A percentile compares a stretch with the other conserved stretches of the same genome.
phyloP scores from a whole-genome alignment of 2,113 vertebrate genomes.

The Spea multiplicata region DNA sequence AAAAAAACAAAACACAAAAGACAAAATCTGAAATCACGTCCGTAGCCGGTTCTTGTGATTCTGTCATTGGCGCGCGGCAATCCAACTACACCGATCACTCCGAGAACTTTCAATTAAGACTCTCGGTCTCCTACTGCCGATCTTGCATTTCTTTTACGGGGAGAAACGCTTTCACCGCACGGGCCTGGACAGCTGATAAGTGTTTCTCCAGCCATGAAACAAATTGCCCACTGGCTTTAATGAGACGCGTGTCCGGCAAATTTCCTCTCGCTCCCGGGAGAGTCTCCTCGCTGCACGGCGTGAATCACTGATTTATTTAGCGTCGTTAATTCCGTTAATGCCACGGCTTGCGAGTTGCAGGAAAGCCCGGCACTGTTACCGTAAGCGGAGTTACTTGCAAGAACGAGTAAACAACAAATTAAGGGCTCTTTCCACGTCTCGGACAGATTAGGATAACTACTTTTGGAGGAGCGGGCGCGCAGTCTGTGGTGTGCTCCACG shows the following conservation, averaged over 20 bases:
- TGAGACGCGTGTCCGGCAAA: constrained; percentile 66
- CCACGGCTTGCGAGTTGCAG: constrained; percentile 42
- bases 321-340: constrained; percentile 65
- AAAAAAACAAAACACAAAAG: not conserved
- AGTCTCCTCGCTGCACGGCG: constrained; percentile 50
- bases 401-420: constrained; percentile 42
- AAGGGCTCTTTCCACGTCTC: constrained; percentile 32
- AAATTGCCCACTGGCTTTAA: constrained; percentile 70
- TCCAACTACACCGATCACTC: constrained; percentile 50
- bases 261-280: constrained; percentile 59
- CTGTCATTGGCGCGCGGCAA: constrained; percentile 35
- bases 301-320: constrained; percentile 62
- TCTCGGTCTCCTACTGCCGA: constrained; percentile 62
- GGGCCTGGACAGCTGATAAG: constrained; percentile 67
- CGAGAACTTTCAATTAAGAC: constrained; percentile 64
- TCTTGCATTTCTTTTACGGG: constrained; percentile 65
- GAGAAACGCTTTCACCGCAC: constrained; percentile 66
- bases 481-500: constrained; percentile 36
- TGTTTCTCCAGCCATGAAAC: constrained; percentile 68
- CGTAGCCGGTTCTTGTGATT: not conserved
- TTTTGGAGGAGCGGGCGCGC: constrained; percentile 27
- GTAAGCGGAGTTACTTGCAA: constrained; percentile 49
- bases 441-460: constrained; percentile 43
- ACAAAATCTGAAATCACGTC: not conserved
- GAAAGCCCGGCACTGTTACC: constrained; percentile 50